A percentile compares a stretch with the other conserved stretches of the same genome.
Conservation (phyloP, 2,113 vertebrate genomes). For the Natator depressus region DNA sequence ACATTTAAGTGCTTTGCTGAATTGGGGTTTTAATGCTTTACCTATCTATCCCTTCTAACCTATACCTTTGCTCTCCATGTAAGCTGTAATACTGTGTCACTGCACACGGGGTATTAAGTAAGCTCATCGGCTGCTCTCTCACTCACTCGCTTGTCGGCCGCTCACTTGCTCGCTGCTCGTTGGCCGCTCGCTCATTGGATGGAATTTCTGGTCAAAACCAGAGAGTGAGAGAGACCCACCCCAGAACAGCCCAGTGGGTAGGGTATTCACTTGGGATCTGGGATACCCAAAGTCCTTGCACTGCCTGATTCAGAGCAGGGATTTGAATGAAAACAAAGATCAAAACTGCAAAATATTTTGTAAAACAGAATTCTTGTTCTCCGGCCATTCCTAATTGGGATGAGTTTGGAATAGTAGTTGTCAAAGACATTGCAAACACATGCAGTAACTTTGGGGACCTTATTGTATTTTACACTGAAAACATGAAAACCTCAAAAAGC, state of each 20-base stretch:
- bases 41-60: background rate
- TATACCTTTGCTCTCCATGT: background rate
- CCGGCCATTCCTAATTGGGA: background rate
- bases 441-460: background rate
- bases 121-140: too few species aligned
- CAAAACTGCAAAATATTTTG: background rate
- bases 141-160: too few species aligned
- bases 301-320: background rate
- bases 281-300: background rate
- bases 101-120: background rate
- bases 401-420: background rate
- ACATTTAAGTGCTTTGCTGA: background rate
- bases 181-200: background rate
- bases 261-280: background rate
- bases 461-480: background rate
- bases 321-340: background rate
- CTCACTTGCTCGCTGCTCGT: too few species aligned
- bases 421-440: background rate
- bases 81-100: background rate
- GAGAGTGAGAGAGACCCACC: background rate
- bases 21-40: background rate
- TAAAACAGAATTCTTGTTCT: background rate
- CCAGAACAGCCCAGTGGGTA: background rate
- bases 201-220: background rate
- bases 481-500: background rate